Percentiles rank a stretch among this genome's conserved stretches.
Evolutionary conservation across 2,113 vertebrate species (phyloP).

Genomic region (Microtus oregoni): DNA sequence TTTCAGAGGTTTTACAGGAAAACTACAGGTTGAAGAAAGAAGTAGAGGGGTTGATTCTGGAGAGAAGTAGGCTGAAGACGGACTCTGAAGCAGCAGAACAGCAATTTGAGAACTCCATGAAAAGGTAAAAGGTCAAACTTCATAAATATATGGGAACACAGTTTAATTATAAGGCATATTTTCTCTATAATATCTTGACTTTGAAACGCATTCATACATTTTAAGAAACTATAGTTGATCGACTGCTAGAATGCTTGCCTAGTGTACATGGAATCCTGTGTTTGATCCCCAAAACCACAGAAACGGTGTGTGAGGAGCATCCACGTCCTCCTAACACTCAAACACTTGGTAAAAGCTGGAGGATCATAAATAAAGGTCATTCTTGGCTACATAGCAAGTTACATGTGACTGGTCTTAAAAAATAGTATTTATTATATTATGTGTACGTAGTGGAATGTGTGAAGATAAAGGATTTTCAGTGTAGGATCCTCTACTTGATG

Average conservation of each 20-base stretch:
- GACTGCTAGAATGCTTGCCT: neutral
- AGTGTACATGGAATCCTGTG: too few relatives aligned
- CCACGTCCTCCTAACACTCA: neutral
- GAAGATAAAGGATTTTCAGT: neutral
- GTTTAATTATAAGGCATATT: neutral
- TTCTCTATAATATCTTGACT: conserved; percentile 12
- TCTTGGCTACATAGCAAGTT: too few relatives aligned
- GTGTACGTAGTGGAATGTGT: neutral
- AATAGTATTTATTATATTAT: neutral
- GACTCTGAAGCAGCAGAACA: conserved; percentile 83
- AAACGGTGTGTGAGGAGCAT: neutral
- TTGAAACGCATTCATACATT: conserved; percentile 19
- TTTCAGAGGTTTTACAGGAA: conserved; percentile 92
- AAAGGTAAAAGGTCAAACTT: conserved; percentile 85
- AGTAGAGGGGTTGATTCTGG: conserved; percentile 86
- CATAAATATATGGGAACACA: neutral
- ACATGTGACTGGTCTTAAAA: neutral
- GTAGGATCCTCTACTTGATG: neutral
- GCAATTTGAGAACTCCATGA: conserved; percentile 86
- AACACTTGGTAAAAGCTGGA: neutral
- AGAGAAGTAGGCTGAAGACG: conserved; percentile 87
- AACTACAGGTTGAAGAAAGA: conserved; percentile 88
- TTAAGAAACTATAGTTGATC: neutral
- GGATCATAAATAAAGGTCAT: neutral
- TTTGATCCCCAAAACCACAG: neutral